phyloP scores from a whole-genome alignment of 2,797 vertebrate genomes.

The Halcyon badia region DNA sequence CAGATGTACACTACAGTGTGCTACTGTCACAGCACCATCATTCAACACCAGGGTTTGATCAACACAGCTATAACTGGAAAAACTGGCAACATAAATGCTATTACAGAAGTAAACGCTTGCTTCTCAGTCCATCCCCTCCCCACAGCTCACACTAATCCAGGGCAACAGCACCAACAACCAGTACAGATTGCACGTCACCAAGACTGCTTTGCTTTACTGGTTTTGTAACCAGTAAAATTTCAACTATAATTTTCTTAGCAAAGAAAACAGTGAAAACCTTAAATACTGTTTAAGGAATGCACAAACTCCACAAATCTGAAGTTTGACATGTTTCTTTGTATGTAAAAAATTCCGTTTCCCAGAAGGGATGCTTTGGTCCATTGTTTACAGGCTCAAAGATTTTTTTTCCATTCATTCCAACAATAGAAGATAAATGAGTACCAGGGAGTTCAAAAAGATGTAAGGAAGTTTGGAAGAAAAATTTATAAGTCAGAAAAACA shows the following conservation, averaged over 20 bases:
- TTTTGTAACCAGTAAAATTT: background rate
- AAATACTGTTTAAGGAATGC: background rate
- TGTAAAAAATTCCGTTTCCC: background rate
- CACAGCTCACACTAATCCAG: background rate
- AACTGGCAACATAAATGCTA: background rate
- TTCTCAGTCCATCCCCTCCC: background rate
- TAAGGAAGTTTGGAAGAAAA: background rate
- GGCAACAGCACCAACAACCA: background rate
- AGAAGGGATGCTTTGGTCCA: constrained; percentile 35
- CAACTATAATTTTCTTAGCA: background rate
- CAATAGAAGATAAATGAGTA: constrained; percentile 23
- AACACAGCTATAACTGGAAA: background rate
- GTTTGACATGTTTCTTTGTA: background rate
- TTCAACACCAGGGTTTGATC: background rate
- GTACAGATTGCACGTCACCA: rapidly evolving
- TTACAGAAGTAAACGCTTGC: background rate
- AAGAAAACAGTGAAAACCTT: background rate
- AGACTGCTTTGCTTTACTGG: background rate
- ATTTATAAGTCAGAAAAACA: background rate
- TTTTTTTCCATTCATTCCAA: constrained; percentile 24
- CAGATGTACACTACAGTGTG: background rate
- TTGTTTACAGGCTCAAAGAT: constrained; percentile 19
- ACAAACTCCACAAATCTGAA: background rate
- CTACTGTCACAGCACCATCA: background rate
- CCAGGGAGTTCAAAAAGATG: background rate